Evolutionary conservation across 2,888 invertebrate genomes (phyloP).

Genomic region (Disparrhopalites patrizii): DNA sequence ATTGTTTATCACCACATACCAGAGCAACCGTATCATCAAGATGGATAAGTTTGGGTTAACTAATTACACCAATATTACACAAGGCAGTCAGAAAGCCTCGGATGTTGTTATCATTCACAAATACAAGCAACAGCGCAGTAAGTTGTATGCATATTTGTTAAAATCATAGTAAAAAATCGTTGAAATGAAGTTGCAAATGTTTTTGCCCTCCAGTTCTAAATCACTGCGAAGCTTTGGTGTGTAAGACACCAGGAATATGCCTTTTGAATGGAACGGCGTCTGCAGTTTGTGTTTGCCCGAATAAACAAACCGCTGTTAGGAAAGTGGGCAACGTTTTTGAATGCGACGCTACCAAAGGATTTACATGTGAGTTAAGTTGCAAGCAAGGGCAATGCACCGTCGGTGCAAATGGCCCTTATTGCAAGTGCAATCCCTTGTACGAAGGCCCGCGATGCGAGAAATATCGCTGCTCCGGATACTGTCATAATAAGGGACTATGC

Average conservation of each 20-base stretch:
- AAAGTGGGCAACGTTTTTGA: conserved; percentile 28
- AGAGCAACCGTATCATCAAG: conserved; percentile 60
- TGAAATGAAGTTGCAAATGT: neutral
- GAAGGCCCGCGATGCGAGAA: conserved; percentile 65
- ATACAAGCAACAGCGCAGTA: conserved; percentile 56
- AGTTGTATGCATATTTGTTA: too few species aligned
- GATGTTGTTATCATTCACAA: conserved; percentile 67
- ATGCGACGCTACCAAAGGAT: conserved; percentile 30
- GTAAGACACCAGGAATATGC: conserved; percentile 44
- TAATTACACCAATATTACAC: conserved; percentile 53
- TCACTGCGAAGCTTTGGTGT: conserved; percentile 59
- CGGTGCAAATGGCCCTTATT: conserved; percentile 56
- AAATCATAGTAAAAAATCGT: neutral
- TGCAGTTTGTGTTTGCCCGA: conserved; percentile 46
- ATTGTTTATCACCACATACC: conserved; percentile 64
- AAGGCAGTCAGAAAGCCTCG: conserved; percentile 58
- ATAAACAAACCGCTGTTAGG: conserved; percentile 28
- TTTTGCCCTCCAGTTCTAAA: conserved; percentile 46
- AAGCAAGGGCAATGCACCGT: conserved; percentile 57
- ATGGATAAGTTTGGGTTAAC: conserved; percentile 65
- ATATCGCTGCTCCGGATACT: conserved; percentile 66
- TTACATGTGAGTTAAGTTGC: conserved; percentile 58
- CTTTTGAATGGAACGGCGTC: conserved; percentile 43
- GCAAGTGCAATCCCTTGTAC: conserved; percentile 63
- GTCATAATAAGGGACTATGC: conserved; percentile 59